Evolutionary conservation across 1,140 invertebrate species (phyloP), one percentile per base, ranked within the genome.

Genomic region (Chrysopa pallens): DNA sequence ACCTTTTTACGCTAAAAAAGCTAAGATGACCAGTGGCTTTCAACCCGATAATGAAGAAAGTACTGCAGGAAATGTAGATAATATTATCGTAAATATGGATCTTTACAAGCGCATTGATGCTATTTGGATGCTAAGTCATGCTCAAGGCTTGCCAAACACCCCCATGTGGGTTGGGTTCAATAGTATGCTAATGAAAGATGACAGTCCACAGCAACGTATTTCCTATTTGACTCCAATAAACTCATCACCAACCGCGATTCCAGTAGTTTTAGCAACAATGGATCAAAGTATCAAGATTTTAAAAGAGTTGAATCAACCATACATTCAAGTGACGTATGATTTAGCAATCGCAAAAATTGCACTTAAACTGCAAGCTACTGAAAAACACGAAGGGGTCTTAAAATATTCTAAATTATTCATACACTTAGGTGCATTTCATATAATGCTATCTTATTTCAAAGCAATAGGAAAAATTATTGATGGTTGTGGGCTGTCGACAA

Each of bases 371-470:
- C 59, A 64, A 53, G 42, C 42, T 7, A 46, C 40, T 9, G 55
- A 63, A 49, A 46, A 46, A n/a, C n/a, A n/a, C n/a, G n/a, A n/a
- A n/a, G n/a, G n/a, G n/a, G n/a, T n/a, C n/a, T n/a, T 17, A 48
- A 55, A 6, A 39, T 6, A 31, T 63, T 56, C 50, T 42, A 60
- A 62, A 42, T 38, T 68, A 39, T 69, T 68, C 47, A 63, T 68
- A 29, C 57, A 66, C 47, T 45, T 67, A 9, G 66, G 64, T 29
- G 38, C 57, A 3, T 69, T 69, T 46, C 67, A 68, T 46, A 56
- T 66, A 9, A 56, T 58, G 54, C 52, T 68, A 55, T 51, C 65
- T 8, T 69, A 52, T 47, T 69, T 69, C 45, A 64, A 62, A 52
- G 60, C 59, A 1, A 17, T 68, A 13, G 67, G 64, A 17, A 63